A percentile compares a stretch with the other conserved stretches of the same genome.
Conservation (phyloP, 1,140 invertebrate genomes). For the Diabrotica virgifera region DNA sequence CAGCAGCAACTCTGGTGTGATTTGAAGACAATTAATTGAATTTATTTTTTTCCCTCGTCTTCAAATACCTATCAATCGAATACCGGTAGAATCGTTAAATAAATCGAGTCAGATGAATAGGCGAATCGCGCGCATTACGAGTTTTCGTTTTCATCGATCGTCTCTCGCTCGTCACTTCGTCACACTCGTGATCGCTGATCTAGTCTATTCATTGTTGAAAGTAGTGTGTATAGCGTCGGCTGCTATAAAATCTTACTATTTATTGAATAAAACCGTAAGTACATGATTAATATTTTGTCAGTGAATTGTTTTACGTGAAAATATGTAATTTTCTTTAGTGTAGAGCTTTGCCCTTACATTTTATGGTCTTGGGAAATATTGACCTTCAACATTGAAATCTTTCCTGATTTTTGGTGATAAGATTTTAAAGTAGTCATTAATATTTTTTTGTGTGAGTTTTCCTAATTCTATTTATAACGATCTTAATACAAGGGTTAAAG, state of each 20-base stretch:
- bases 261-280: constrained; percentile 43
- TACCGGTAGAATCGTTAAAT: no score
- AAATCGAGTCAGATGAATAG: no score
- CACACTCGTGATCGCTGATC: constrained; percentile 40
- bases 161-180: constrained; percentile 33
- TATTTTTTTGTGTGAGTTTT: no score
- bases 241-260: constrained; percentile 34
- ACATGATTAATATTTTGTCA: constrained; percentile 22
- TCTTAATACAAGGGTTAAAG: no score
- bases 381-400: constrained; percentile 10
- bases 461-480: no score
- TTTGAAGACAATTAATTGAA: no score
- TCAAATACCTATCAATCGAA: no score
- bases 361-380: not conserved
- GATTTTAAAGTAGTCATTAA: not conserved
- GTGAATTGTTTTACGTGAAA: constrained; percentile 10
- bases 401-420: constrained; percentile 8
- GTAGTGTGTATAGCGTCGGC: constrained; percentile 35
- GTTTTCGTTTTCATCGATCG: constrained; percentile 43
- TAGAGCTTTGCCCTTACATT: not conserved
- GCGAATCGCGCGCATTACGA: constrained; percentile 31
- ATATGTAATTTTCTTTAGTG: constrained; percentile 1
- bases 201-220: constrained; percentile 39
- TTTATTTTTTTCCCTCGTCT: no score
- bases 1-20: no score